Evolutionary conservation across 2,888 invertebrate species (phyloP).

Genomic region (Ypsolopha scabrella): DNA sequence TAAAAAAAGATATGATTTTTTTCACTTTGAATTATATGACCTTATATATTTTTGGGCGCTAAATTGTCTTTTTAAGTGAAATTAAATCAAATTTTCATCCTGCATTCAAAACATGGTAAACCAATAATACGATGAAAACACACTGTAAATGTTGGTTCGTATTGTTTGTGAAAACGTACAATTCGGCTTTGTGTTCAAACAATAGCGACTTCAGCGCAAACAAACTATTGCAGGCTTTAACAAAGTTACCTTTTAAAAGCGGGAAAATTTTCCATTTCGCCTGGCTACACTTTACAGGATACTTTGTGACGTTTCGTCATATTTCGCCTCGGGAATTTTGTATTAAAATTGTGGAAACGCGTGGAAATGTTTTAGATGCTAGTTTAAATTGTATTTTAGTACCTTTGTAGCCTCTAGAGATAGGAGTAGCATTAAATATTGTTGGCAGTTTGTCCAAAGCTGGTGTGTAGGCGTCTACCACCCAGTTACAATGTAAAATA

Average conservation of each 20-base stretch:
- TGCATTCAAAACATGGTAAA: too few species aligned
- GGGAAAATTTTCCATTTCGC: slow-evolving; percentile 10
- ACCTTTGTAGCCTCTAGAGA: too few species aligned
- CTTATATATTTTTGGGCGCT: too few species aligned
- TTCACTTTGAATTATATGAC: too few species aligned
- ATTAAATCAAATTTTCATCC: too few species aligned
- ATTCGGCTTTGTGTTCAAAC: slow-evolving; percentile 3
- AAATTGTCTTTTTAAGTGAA: too few species aligned
- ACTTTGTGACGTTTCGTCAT: background rate
- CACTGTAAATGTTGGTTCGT: slow-evolving; percentile 10
- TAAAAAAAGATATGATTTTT: too few species aligned
- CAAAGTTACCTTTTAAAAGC: slow-evolving; percentile 17
- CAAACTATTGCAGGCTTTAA: slow-evolving; percentile 9
- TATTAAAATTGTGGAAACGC: background rate
- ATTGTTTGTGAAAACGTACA: slow-evolving; percentile 18
- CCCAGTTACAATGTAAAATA: background rate
- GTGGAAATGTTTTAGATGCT: background rate
- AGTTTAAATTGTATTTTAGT: background rate
- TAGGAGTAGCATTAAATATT: background rate
- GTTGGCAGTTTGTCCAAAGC: background rate
- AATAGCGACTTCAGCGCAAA: slow-evolving; percentile 5
- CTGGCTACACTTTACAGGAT: background rate
- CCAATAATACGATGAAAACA: slow-evolving; percentile 13
- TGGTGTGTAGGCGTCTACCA: too few species aligned
- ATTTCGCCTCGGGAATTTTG: background rate